These are phyloP conservation scores for Rhabdornis inornatus DNA, from an alignment of 2,113 vertebrate genomes.

Conservation along the genomic window DNA sequence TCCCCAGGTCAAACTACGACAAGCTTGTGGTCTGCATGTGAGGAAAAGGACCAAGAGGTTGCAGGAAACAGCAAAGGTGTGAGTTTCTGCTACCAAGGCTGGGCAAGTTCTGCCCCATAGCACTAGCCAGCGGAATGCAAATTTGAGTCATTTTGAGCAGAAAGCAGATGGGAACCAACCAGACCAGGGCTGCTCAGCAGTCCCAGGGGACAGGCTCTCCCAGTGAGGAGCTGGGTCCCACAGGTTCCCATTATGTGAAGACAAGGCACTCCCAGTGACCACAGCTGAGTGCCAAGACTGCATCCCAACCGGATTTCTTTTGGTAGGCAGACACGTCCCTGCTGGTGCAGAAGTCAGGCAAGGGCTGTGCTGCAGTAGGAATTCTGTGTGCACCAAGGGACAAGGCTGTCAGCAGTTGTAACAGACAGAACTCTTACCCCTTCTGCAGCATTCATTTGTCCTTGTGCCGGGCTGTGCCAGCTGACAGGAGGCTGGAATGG, in stretches of 20 bases:
- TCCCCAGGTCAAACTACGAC: too few relatives aligned
- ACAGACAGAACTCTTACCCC: background rate
- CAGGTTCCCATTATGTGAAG: fast-evolving
- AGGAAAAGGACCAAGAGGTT: background rate
- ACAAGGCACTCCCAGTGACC: background rate
- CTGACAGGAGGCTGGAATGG: background rate
- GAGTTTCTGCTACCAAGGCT: background rate
- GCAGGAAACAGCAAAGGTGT: background rate
- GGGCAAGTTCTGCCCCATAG: fast-evolving
- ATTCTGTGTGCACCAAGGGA: fast-evolving
- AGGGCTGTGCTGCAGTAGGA: background rate
- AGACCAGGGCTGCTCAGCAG: background rate
- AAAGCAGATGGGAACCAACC: fast-evolving
- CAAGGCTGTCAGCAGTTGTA: background rate
- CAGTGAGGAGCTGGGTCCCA: background rate
- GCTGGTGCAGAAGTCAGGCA: background rate
- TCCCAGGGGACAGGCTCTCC: fast-evolving
- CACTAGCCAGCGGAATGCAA: background rate
- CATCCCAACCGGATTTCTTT: background rate
- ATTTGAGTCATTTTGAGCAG: background rate
- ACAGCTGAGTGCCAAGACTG: background rate
- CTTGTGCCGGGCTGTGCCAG: fast-evolving
- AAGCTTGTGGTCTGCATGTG: background rate
- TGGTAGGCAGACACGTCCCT: background rate
- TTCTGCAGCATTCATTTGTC: fast-evolving